A percentile compares a stretch with the other conserved stretches of the same genome.
These are phyloP conservation scores for Dorcus hopei DNA, from an alignment of 2,888 invertebrate species.

Conservation along the genomic window DNA sequence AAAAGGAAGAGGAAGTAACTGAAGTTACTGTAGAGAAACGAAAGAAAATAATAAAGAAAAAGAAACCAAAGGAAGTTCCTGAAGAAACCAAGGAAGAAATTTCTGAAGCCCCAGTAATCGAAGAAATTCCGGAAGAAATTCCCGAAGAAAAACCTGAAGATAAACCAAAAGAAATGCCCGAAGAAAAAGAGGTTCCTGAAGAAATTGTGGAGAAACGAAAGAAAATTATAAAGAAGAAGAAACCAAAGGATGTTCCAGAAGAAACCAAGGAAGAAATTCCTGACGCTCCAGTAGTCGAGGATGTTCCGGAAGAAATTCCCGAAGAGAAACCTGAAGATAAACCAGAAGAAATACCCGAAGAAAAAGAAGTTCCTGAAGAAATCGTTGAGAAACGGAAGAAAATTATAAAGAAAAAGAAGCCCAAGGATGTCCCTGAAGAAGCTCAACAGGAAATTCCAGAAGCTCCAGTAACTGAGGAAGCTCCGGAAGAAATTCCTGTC, in stretches of 20 bases:
- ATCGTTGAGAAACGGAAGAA: constrained; percentile 9
- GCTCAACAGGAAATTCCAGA: no score
- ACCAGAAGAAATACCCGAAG: not conserved
- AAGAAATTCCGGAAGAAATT: no score
- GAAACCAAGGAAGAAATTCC: no score
- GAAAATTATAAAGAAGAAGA: constrained; percentile 30
- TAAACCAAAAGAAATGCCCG: not conserved
- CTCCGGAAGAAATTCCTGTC: constrained; percentile 20
- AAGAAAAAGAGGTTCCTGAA: constrained; percentile 14
- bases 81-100: constrained; percentile 7
- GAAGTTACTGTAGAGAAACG: constrained; percentile 6
- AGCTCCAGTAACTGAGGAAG: constrained; percentile 5
- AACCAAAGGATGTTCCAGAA: not conserved
- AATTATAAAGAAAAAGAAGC: constrained; percentile 7
- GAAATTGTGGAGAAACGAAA: constrained; percentile 14
- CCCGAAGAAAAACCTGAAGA: no score
- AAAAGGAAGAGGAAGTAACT: constrained; percentile 4
- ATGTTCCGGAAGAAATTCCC: no score
- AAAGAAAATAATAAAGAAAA: constrained; percentile 12
- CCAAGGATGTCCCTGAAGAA: no score
- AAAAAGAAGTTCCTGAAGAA: constrained; percentile 19
- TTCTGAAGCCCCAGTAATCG: no score
- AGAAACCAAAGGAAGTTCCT: constrained; percentile 8
- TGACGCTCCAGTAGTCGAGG: no score
- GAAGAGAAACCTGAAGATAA: no score